Evolutionary conservation across 2,797 vertebrate species (phyloP).

Genomic region (Poeciliopsis turneri): DNA sequence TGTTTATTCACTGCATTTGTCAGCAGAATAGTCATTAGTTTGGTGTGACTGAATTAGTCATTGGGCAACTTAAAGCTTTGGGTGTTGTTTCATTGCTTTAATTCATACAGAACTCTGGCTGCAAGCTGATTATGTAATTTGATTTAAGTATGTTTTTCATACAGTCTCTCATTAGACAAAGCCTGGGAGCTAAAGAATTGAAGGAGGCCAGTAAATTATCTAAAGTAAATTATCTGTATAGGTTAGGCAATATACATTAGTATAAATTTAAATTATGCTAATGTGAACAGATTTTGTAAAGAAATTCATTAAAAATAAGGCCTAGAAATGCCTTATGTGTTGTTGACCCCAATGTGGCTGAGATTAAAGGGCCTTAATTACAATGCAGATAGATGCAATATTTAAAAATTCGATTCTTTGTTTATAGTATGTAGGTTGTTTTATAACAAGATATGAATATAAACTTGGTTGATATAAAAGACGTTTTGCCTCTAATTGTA

Average conservation of each 20-base stretch:
- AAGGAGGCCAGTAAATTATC: neutral
- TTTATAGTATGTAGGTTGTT: neutral
- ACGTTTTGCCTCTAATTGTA: neutral
- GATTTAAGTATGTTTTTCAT: conserved; percentile 6
- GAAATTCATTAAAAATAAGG: neutral
- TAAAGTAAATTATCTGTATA: neutral
- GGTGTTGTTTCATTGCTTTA: neutral
- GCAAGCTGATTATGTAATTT: conserved; percentile 25
- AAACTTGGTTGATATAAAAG: neutral
- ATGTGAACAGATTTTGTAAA: neutral
- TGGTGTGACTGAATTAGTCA: conserved; percentile 10
- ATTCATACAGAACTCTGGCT: neutral
- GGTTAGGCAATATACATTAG: neutral
- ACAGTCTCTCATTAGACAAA: neutral
- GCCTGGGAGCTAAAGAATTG: neutral
- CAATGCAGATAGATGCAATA: neutral
- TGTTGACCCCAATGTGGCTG: neutral
- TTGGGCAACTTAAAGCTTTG: neutral
- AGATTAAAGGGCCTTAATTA: neutral
- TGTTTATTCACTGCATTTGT: conserved; percentile 10
- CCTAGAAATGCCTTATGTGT: neutral
- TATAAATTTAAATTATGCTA: neutral
- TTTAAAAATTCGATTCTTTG: neutral
- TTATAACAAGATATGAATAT: neutral
- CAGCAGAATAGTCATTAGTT: conserved; percentile 29